These are phyloP conservation scores for Lochmaea capreae DNA, from an alignment of 2,888 invertebrate species.

Conservation along the genomic window DNA sequence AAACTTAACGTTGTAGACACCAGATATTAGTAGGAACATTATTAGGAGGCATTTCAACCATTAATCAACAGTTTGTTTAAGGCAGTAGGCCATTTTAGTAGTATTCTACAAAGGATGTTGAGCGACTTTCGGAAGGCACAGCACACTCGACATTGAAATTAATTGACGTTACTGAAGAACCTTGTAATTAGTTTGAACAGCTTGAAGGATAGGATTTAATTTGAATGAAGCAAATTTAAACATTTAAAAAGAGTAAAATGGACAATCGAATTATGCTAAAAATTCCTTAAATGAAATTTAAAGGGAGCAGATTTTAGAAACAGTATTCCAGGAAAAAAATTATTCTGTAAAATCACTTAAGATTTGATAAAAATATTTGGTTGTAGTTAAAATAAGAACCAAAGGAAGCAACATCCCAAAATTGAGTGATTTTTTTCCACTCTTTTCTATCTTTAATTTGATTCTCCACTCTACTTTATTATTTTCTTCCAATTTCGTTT, in stretches of 20 bases:
- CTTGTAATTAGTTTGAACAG: conserved; percentile 2
- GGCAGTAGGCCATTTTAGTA: conserved; percentile 24
- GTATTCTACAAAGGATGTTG: conserved; percentile 14
- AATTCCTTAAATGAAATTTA: background rate
- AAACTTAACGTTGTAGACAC: conserved; percentile 32
- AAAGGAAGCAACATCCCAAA: no score
- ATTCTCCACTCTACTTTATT: no score
- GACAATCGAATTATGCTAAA: background rate
- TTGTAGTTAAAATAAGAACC: no score
- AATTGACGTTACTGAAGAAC: conserved; percentile 11
- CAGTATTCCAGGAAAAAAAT: no score
- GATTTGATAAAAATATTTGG: no score
- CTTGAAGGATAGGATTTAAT: background rate
- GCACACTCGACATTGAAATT: conserved; percentile 8
- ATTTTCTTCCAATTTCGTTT: no score
- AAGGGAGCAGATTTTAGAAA: no score
- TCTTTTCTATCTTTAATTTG: no score
- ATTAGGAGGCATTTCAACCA: conserved; percentile 32
- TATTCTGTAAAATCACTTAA: no score
- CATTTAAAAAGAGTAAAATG: background rate
- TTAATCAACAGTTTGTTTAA: conserved; percentile 35
- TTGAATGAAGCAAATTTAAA: background rate
- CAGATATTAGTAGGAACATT: conserved; percentile 28
- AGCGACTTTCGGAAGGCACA: conserved; percentile 15
- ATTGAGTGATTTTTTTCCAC: no score